Base-by-base conservation (phyloP, 1,140 invertebrate species). In the Megathymus violae region DNA sequence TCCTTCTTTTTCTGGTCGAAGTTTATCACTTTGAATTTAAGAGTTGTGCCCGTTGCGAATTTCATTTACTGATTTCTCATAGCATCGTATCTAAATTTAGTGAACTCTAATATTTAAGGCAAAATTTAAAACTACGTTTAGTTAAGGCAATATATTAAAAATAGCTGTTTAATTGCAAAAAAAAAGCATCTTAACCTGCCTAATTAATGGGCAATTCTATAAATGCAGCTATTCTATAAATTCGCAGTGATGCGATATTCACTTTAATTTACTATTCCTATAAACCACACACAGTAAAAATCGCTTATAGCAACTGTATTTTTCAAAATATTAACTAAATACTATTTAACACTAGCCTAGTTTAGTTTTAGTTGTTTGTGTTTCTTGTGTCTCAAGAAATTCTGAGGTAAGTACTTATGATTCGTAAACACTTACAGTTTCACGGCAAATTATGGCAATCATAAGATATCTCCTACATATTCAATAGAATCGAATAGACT, bases 61-160 rank as follows among this genome's bases (percentile, higher is more conserved):
- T n/a, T n/a, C n/a, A n/a, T n/a, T n/a, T n/a, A n/a, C n/a, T n/a
- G 34, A 36, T 36, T 36, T 36, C 34, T 36, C 34, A 36, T 36
- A 36, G 34, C n/a, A 36, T 36, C 34, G 34, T 36, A 36, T 3
- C 34, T 36, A 11, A 11, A 11, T 36, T 36, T 36, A 11, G 34
- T 36, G 34, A 36, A 11, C n/a, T 36, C 34, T 36, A 36, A 11
- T 11, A 36, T 10, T 11, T 11, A 36, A 36, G 34, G 34, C 34
- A 36, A 36, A 36, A 11, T 36, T 36, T 36, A 36, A 36, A 36
- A 36, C 34, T 36, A 36, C 34, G 11, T 36, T 36, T 7, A 7
- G 34, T 36, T 11, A 11, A 36, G 34, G 34, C 34, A 36, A 36
- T 11, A 36, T 11, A 1, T 36, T 36, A 36, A 36, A 36, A n/a